phyloP scores from a whole-genome alignment of 37 sponge, comb jelly and placozoan species.

The Cliona cf. orientalis region DNA sequence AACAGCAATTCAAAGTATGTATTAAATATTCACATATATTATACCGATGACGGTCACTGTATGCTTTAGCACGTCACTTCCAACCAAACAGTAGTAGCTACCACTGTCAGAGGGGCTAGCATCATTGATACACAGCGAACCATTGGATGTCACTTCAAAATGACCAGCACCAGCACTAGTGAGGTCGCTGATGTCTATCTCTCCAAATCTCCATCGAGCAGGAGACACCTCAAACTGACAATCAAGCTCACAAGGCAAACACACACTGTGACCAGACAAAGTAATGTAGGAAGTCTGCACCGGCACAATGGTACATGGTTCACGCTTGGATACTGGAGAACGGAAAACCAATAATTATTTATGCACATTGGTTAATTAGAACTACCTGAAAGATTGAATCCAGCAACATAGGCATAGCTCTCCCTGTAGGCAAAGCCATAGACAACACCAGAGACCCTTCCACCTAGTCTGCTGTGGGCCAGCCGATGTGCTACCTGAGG shows the following conservation, averaged over 20 bases:
- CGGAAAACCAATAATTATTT: too few relatives aligned
- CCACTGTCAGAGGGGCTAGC: not conserved
- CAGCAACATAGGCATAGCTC: conserved; percentile 47
- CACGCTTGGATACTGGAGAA: not conserved
- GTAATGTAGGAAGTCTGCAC: not conserved
- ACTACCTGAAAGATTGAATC: conserved; percentile 11
- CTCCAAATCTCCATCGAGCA: not conserved
- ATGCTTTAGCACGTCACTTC: not conserved
- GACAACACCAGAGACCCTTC: conserved; percentile 14
- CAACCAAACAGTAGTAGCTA: conserved; percentile 12
- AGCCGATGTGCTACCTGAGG: not conserved
- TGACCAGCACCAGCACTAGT: not conserved
- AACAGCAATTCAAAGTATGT: not conserved
- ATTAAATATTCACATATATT: not conserved
- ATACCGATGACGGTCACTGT: conserved; percentile 5
- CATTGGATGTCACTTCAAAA: not conserved
- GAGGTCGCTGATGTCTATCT: not conserved
- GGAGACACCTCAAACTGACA: not conserved
- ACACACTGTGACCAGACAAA: not conserved
- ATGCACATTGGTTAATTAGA: too few relatives aligned
- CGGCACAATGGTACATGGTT: not conserved
- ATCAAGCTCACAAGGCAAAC: not conserved
- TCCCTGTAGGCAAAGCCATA: conserved; percentile 29
- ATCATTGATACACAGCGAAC: conserved; percentile 15
- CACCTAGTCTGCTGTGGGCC: not conserved